Evolutionary conservation across 2,888 invertebrate genomes (phyloP), one percentile per base, ranked within the genome.

Genomic region (Dendrolimus pini): DNA sequence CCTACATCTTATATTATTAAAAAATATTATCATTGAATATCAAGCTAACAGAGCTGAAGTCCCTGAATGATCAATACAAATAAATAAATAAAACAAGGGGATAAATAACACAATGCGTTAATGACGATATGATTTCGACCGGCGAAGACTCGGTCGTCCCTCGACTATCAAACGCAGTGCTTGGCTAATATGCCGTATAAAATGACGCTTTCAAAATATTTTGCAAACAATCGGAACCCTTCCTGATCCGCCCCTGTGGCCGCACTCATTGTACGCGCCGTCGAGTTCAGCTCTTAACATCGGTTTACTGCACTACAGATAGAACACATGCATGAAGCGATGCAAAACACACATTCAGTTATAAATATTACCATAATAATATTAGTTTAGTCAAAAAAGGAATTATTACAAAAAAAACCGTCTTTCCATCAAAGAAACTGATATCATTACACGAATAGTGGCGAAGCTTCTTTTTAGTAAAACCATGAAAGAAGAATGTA

Each of bases 171-270:
- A 85, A 82, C 73, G 85, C 89, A 89, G 81, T 70, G 78, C 80
- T 72, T 64, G 68, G 74, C 83, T 89, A 90, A 90, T 89, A 88
- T 69, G 77, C 78, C 89, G 89, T 89, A 87, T 88, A 83, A 88
- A 90, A 89, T 89, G 84, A 84, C 71, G 85, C 85, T 87, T 89
- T 89, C 90, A 90, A 80, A 90, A 90, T 90, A 89, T 90, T 89
- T 89, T 83, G 88, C 89, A 89, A 90, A 90, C 90, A 90, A 89
- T 83, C 70, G 72, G 82, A 76, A 80, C 87, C 85, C 85, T 83
- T 81, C 82, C 67, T 68, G 68, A 57, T 47, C 65, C 68, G 68
- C 75, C 76, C 79, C 72, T 77, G 81, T 68, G 75, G 76, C 72
- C 66, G 73, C 73, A 12, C 69, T 66, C 65, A 71, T 76, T 80